Evolutionary conservation across 2,113 vertebrate species (phyloP), one percentile per base, ranked within the genome.

Genomic region (Poecile atricapillus): DNA sequence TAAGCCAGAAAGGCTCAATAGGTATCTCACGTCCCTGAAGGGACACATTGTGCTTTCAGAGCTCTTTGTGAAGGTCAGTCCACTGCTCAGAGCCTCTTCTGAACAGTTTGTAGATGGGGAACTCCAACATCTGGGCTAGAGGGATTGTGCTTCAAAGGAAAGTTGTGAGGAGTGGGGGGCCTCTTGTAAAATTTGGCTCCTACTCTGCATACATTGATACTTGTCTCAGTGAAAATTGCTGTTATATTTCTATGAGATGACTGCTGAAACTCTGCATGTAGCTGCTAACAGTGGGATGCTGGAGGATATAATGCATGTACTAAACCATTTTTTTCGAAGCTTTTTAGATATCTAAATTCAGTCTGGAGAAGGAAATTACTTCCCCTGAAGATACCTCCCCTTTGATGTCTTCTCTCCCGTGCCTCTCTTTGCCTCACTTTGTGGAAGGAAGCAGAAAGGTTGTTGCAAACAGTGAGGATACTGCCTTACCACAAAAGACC

Each of bases 231-330:
- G 58, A 73, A 60, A 82, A 90, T 44, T 76, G 37, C 46, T 67
- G 50, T 7, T 80, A 3, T 44, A 63, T 70, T 96, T 93, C 76
- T 74, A 2, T 52, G 64, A 46, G 20, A 44, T 64, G 81, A 75
- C 28, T 74, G 62, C 85, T 73, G 82, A 77, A 88, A 64, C 43
- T 37, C 83, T 59, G 50, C 50, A 39, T 46, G 79, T 86, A 92
- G 87, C 92, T 92, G 95, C 89, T 73, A 47, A 49, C 92, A 76
- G 68, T 70, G 84, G 80, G 47, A 30, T 80, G 68, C 64, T 92
- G 71, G 52, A 33, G 81, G 69, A 93, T 35, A 33, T 11, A 87
- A 68, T 46, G 44, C 31, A 30, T 39, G 41, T 63, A 70, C 78
- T 89, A 53, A 94, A 46, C 37, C 53, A 39, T 85, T 90, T 87